Evolutionary conservation across 2,797 vertebrate species (phyloP), one percentile per base, ranked within the genome.

Genomic region (Lemur catta): DNA sequence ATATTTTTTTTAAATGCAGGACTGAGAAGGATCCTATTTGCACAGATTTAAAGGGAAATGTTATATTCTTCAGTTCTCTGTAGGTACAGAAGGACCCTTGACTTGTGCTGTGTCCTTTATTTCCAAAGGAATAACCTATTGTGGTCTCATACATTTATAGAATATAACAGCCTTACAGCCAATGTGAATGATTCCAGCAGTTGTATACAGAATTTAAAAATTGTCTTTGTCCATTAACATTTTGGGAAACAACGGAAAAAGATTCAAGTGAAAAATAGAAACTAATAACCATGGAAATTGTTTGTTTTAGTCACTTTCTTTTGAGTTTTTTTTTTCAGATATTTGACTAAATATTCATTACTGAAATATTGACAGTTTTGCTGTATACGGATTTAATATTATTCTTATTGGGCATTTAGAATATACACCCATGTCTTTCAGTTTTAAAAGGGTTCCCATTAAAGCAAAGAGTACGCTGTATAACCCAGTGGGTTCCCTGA

Each of bases 291-390:
- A 46, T 79, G 50, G 35, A 95, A 63, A 69, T 87, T 57, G 82
- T 84, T 91, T 91, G 11, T 43, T 97, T 46, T 75, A 91, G 63
- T 72, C 71, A 71, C 24, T 75, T 76, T n/a, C 43, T 72, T 57
- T 85, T n/a, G 75, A 92, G 46, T 95, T 43, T 63, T 91, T 79
- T 90, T 94, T 94, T 95, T 96, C 82, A 90, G 78, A 76, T 92
- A 61, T 92, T 92, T 96, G 59, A 28, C 46, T 78, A 81, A n/a
- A 38, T 76, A 69, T 35, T 35, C 4, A 30, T 38, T 48, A 80
- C 3, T 84, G 28, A 79, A 78, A 74, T 52, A 30, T 46, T 63
- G 13, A 78, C 11, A 57, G 6, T 79, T 52, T 97, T 95, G 13
- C 30, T 20, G 0, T 11, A 26, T 55, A 20, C 2, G 63, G 17